Base-by-base conservation (phyloP, 2,113 vertebrate genomes). In the Hippocampus comes region DNA sequence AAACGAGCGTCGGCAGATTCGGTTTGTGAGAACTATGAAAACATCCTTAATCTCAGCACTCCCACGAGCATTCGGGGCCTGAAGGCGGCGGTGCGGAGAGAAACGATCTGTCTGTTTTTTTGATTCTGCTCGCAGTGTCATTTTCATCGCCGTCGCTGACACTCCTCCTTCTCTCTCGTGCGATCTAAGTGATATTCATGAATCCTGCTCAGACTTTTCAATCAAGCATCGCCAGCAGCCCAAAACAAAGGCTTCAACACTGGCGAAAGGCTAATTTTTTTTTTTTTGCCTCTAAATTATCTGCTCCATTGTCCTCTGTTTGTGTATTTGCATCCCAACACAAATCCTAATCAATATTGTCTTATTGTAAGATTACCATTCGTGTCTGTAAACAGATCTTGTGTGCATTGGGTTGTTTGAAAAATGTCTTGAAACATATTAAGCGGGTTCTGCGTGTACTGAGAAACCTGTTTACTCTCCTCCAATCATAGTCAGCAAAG, bases 101-200 rank as follows among this genome's bases (percentile, higher is more conserved):
- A 56, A 67, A 78, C 65, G 67, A 68, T 80, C 30, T 23, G 63
- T 71, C 78, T 72, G 63, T 73, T 77, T 38, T 84, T 84, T 72
- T 71, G 70, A 87, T 75, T 82, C 74, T 76, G n/a, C 1, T 80
- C 75, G 74, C 72, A 64, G 30, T 8, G 0, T 64, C 56, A 55
- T 80, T 5, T 61, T 61, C 27, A 41, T 77, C 80, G 77, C 74
- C 72, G 63, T 79, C 75, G 64, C 74, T 70, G 57, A 41, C 63
- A 53, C 42, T 74, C 9, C n/a, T 63, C 34, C 73, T 65, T 66
- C 30, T 75, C 70, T 73, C 57, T 0, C 72, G 71, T 70, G 65
- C 11, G 56, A 76, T 76, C 76, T 78, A 46, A 53, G 72, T 74
- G 67, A 84, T 81, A 85, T 79, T 75, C 55, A 87, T 82, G 68